Evolutionary conservation across 2,888 invertebrate genomes (phyloP), one percentile per base, ranked within the genome.

Genomic region (Synanthedon vespiformis): DNA sequence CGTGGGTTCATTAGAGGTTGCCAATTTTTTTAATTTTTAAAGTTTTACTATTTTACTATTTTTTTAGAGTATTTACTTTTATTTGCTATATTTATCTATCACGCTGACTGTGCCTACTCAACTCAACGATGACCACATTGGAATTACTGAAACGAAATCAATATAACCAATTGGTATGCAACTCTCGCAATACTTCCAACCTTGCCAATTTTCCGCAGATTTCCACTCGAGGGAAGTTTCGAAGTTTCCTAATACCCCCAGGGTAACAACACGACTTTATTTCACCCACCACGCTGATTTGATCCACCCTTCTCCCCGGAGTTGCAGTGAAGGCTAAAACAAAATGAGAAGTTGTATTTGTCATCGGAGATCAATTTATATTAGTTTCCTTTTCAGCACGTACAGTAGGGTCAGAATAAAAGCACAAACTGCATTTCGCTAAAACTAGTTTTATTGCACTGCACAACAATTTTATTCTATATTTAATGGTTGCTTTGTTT

Each of bases 121-220:
- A 27, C 6, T 27, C 27, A 6, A 27, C 27, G 27, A 27, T 27
- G 27, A 27, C 27, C 27, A 41, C 12, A 41, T 13, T 41, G 13
- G 41, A 41, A 41, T 13, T 13, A 41, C 13, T 8, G 13, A 41
- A 41, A 6, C 6, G 13, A 41, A 41, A 41, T 41, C 41, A 41
- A 41, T 41, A 13, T 13, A 13, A 5, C 6, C 13, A 12, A 41
- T 41, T 41, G n/a, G 41, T 41, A 41, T 41, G 41, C 41, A 41
- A 13, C 41, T 41, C 41, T 8, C 41, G 13, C 41, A 13, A 41
- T 13, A 41, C 12, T 13, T 41, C 41, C n/a, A 41, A 41, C 41
- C 41, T 41, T 41, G 55, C 53, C 55, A 55, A 55, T 55, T 55
- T 55, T 51, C 55, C 51, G 50, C 41, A 53, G 55, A 55, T 55